Conservation (phyloP, 2,113 vertebrate genomes). For the Labrus mixtus region DNA sequence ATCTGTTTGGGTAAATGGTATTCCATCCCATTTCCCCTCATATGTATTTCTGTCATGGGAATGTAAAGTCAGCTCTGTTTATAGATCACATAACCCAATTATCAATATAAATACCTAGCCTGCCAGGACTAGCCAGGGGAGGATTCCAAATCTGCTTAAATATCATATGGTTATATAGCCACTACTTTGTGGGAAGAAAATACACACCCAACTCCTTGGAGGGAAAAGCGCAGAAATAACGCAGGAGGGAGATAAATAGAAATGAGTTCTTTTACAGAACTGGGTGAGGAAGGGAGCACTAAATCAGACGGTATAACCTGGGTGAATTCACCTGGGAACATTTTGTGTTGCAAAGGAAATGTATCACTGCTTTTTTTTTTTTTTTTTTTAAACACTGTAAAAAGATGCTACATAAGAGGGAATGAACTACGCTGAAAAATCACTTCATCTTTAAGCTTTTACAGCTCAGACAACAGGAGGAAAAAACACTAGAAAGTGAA, state of each 20-base stretch:
- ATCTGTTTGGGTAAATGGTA: constrained; percentile 45
- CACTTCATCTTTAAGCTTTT: neutral
- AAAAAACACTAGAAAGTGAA: constrained; percentile 1
- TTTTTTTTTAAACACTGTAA: constrained; percentile 8
- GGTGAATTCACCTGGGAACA: neutral
- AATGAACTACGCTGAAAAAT: constrained; percentile 16
- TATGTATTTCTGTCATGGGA: constrained; percentile 50
- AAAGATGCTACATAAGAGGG: constrained; percentile 31
- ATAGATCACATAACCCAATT: constrained; percentile 51
- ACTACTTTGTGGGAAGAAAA: constrained; percentile 39
- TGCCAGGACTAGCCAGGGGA: constrained; percentile 9
- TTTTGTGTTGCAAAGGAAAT: constrained; percentile 9
- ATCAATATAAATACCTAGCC: constrained; percentile 47
- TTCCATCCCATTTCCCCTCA: constrained; percentile 31
- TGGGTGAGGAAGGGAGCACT: neutral
- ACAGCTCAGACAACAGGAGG: constrained; percentile 2
- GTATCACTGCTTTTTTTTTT: neutral
- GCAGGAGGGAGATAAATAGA: neutral
- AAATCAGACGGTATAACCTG: constrained; percentile 4
- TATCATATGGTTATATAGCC: constrained; percentile 34
- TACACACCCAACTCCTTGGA: constrained; percentile 28
- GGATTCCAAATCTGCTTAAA: constrained; percentile 31
- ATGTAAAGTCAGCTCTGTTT: constrained; percentile 48
- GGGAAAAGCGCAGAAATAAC: constrained; percentile 26
- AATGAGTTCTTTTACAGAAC: constrained; percentile 22